Evolutionary conservation across 2,888 invertebrate species (phyloP).

Genomic region (Hermaeophaga mercurialis): DNA sequence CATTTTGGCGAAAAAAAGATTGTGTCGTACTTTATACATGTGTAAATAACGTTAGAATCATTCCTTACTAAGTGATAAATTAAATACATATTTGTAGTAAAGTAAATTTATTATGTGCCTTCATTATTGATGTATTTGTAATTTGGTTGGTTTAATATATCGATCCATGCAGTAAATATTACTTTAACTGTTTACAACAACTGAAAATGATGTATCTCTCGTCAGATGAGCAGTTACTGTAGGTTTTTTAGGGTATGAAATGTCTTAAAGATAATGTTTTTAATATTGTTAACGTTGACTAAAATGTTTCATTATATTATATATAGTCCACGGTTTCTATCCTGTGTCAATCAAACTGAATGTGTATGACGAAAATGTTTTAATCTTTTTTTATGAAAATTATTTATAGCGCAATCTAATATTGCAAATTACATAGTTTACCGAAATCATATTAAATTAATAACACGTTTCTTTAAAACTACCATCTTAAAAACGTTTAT

Average conservation of each 20-base stretch:
- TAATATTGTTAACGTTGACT: no score
- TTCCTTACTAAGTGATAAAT: constrained; percentile 42
- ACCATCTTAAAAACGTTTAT: no score
- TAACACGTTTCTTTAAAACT: no score
- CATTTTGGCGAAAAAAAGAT: no score
- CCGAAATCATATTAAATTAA: no score
- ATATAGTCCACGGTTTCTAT: no score
- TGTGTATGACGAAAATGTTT: no score
- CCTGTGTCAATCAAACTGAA: no score
- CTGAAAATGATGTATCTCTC: background rate
- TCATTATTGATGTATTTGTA: constrained; percentile 35
- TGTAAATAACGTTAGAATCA: constrained; percentile 35
- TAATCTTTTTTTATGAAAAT: no score
- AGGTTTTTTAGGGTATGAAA: background rate
- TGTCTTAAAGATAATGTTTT: background rate
- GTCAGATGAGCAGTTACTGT: background rate
- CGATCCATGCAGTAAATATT: background rate
- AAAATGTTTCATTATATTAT: no score
- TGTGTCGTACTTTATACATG: background rate
- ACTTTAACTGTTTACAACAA: background rate
- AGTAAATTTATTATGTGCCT: constrained; percentile 43
- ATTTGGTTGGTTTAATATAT: background rate
- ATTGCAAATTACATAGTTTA: no score
- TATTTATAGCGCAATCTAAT: no score
- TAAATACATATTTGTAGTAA: constrained; percentile 31